Evolutionary conservation across 2,888 invertebrate genomes (phyloP).

Genomic region (Nebria brevicollis): DNA sequence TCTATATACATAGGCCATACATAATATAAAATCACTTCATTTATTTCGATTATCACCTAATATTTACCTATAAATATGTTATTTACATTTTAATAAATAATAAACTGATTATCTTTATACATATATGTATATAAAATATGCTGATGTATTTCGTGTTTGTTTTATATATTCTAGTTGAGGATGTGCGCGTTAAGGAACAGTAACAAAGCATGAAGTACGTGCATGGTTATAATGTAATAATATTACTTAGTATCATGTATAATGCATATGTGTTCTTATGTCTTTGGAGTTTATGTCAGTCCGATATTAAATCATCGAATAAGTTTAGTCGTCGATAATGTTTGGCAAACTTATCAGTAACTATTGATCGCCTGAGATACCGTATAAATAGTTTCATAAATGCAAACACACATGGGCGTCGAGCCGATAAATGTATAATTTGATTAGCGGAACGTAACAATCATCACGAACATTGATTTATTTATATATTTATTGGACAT

Average conservation of each 20-base stretch:
- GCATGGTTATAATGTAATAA: neutral
- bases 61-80: slow-evolving; percentile 1
- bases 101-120: neutral
- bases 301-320: neutral
- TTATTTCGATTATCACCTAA: neutral
- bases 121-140: neutral
- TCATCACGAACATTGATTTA: neutral
- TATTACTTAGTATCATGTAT: neutral
- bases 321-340: neutral
- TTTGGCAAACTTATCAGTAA: neutral
- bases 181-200: neutral
- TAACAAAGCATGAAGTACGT: neutral
- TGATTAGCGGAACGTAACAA: neutral
- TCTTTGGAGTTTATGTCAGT: neutral
- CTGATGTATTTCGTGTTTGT: too few species aligned
- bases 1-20: neutral
- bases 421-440: neutral
- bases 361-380: neutral
- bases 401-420: neutral
- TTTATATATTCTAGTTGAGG: neutral
- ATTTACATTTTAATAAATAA: neutral
- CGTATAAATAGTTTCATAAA: neutral
- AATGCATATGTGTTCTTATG: neutral
- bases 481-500: neutral
- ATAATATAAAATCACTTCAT: neutral